A percentile compares a stretch with the other conserved stretches of the same genome.
These are phyloP conservation scores for Zaprionus camerounensis DNA, from an alignment of 1,140 invertebrate species.

Conservation along the genomic window DNA sequence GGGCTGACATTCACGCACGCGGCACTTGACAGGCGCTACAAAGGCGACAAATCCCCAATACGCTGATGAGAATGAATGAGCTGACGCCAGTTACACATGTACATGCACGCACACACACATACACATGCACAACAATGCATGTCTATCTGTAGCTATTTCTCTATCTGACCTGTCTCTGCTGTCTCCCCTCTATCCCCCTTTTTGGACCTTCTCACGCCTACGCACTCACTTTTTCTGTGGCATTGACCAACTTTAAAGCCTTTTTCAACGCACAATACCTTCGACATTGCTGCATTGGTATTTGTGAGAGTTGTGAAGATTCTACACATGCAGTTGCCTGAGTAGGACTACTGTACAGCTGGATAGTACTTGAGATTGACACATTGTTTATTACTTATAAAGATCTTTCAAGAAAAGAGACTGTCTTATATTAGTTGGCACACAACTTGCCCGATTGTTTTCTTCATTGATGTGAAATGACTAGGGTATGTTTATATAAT, in stretches of 20 bases:
- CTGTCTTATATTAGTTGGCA: too few relatives aligned
- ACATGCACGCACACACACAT: constrained; percentile 3
- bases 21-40: constrained; percentile 58
- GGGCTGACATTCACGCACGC: constrained; percentile 46
- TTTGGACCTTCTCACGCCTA: neutral
- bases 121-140: neutral
- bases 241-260: constrained; percentile 36
- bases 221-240: neutral
- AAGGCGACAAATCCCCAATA: constrained; percentile 76
- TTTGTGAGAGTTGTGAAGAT: constrained; percentile 5
- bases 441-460: too few relatives aligned
- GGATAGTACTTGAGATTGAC: too few relatives aligned
- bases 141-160: constrained; percentile 4
- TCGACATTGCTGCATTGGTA: neutral
- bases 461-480: too few relatives aligned
- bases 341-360: too few relatives aligned
- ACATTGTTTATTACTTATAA: too few relatives aligned
- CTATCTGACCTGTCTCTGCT: constrained; percentile 5
- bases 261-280: neutral
- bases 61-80: constrained; percentile 80
- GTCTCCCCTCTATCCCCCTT: neutral
- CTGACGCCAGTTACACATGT: constrained; percentile 45
- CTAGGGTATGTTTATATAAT: too few relatives aligned
- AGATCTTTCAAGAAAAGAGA: too few relatives aligned
- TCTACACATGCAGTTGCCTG: neutral